Evolutionary conservation across 2,797 vertebrate species (phyloP).

Genomic region (Hydrolagus colliei): DNA sequence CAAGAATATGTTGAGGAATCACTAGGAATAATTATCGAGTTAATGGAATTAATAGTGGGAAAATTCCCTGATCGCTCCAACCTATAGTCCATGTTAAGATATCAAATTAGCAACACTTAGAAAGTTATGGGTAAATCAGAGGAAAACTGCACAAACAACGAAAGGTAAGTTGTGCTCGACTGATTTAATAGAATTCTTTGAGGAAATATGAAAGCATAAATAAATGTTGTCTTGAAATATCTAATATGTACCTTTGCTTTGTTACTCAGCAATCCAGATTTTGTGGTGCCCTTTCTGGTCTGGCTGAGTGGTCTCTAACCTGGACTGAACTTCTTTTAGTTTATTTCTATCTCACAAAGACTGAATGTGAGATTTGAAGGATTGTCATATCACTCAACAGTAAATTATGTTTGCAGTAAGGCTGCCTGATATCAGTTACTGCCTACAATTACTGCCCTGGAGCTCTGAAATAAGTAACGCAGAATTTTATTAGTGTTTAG

Average conservation of each 20-base stretch:
- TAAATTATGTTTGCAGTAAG: not conserved
- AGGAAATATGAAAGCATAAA: too few relatives aligned
- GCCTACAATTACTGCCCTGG: not conserved
- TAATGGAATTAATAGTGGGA: not conserved
- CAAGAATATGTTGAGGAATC: not conserved
- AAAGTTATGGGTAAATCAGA: too few relatives aligned
- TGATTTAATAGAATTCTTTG: too few relatives aligned
- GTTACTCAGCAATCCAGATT: not conserved
- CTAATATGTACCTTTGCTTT: too few relatives aligned
- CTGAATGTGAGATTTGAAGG: not conserved
- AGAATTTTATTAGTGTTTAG: slow-evolving; percentile 36
- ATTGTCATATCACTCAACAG: not conserved
- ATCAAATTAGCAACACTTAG: too few relatives aligned
- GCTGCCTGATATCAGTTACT: not conserved
- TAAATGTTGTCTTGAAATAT: too few relatives aligned
- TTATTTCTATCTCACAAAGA: too few relatives aligned
- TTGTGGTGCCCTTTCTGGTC: not conserved
- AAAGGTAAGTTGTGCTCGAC: too few relatives aligned
- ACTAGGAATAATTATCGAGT: not conserved
- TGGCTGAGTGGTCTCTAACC: not conserved
- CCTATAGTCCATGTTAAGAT: too few relatives aligned
- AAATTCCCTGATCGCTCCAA: too few relatives aligned
- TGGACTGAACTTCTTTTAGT: not conserved
- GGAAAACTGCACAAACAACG: too few relatives aligned
- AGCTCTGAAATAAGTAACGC: not conserved